Evolutionary conservation across 2,888 invertebrate genomes (phyloP), one percentile per base, ranked within the genome.

Genomic region (Perdita meconis): DNA sequence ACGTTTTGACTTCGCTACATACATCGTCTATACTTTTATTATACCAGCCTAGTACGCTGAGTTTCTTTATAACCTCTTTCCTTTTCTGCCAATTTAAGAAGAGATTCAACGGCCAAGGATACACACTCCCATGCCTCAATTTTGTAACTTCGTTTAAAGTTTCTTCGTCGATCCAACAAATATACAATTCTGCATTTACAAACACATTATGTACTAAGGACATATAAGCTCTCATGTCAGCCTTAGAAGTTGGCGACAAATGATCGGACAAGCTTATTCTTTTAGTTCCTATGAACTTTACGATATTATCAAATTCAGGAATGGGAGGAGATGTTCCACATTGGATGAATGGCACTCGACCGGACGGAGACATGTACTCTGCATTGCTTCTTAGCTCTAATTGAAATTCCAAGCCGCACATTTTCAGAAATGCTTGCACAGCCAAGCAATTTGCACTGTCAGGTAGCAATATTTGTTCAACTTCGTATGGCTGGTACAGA

Each of bases 321-420:
- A 98, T n/a, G n/a, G n/a, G n/a, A n/a, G n/a, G n/a, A n/a, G n/a
- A 97, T 0, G 96, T 95, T 0, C 98, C 98, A 83, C 97, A 97
- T 89, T 96, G 96, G 69, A 99, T 95, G 89, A 99, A 98, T 0
- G 99, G 99, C 0, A 99, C 96, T 85, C 96, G 95, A 0, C 98
- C 98, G 4, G 97, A 96, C 0, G 99, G 99, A 0, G 99, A 98
- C 97, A 99, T 99, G 90, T 96, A 97, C 90, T 99, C 98, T 0
- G 99, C 98, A 93, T 99, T 99, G 87, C 96, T 95, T 80, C 96
- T 94, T 87, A 96, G 96, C 83, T 97, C 96, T 4, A 98, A 95
- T 86, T 95, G 94, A 91, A 96, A 98, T 0, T 96, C 95, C 0
- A 99, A 94, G 67, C 96, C 95, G 90, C 97, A 97, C 97, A 99